Evolutionary conservation across 2,888 invertebrate species (phyloP).

Genomic region (Ennomos quercinarius): DNA sequence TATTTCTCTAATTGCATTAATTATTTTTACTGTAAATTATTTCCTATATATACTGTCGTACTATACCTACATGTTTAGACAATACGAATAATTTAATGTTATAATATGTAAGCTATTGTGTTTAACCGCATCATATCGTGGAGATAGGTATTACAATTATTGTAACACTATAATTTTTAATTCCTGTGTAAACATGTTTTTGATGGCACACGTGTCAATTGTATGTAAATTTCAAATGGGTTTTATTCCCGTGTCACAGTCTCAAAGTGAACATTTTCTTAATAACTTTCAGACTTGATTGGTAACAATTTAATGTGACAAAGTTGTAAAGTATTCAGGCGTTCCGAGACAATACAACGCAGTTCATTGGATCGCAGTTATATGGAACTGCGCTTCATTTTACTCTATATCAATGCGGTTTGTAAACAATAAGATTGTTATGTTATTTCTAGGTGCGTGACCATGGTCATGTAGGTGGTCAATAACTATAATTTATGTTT

Average conservation of each 20-base stretch:
- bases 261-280: background rate
- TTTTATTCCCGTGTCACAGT: conserved; percentile 7
- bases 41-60: too few species aligned
- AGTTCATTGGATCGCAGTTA: conserved; percentile 10
- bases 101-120: background rate
- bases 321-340: background rate
- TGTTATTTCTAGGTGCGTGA: background rate
- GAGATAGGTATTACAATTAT: background rate
- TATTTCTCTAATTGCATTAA: too few species aligned
- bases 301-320: conserved; percentile 1
- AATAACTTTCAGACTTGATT: background rate
- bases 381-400: conserved; percentile 20
- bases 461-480: too few species aligned
- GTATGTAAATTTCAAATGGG: conserved; percentile 5
- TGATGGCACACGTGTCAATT: conserved; percentile 20
- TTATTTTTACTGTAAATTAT: too few species aligned
- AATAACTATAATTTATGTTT: too few species aligned
- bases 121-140: conserved; percentile 3
- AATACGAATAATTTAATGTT: background rate
- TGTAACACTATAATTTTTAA: conserved; percentile 9
- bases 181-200: conserved; percentile 20
- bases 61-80: too few species aligned
- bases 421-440: conserved; percentile 17
- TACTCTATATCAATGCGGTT: conserved; percentile 13
- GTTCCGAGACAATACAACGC: conserved; percentile 2